Percentiles rank a stretch among this genome's conserved stretches.
These are phyloP conservation scores for Leptopilina boulardi DNA, from an alignment of 1,140 invertebrate species.

Conservation along the genomic window DNA sequence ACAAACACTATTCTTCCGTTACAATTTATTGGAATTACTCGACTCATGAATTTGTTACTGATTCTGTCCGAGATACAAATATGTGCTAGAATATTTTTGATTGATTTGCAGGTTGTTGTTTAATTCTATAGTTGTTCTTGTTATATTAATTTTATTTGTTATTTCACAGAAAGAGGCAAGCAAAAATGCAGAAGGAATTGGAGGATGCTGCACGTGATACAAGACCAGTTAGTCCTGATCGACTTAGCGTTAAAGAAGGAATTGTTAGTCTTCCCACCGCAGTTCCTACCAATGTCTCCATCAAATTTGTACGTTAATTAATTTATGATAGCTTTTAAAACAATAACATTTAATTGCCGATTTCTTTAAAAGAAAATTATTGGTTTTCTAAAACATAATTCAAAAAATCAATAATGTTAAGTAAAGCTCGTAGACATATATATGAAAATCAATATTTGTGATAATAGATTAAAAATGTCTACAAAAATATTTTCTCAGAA, in stretches of 20 bases:
- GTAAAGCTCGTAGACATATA: too few relatives aligned
- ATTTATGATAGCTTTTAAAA: constrained; percentile 10
- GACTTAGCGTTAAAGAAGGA: constrained; percentile 70
- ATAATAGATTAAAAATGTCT: too few relatives aligned
- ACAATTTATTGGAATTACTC: too few relatives aligned
- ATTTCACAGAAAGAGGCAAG: constrained; percentile 88
- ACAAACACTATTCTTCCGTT: too few relatives aligned
- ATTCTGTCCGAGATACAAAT: not conserved
- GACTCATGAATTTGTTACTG: not conserved
- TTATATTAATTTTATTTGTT: not conserved
- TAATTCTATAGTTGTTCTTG: not conserved
- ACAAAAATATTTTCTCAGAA: too few relatives aligned
- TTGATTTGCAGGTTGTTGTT: not conserved
- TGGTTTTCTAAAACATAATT: constrained; percentile 42
- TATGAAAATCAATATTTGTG: too few relatives aligned
- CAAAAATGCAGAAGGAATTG: constrained; percentile 91
- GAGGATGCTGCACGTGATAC: constrained; percentile 91
- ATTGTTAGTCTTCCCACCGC: constrained; percentile 75
- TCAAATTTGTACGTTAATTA: constrained; percentile 85
- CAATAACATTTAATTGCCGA: not conserved
- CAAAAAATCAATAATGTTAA: too few relatives aligned
- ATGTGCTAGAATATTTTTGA: not conserved
- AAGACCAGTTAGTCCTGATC: constrained; percentile 76
- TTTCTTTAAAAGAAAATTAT: constrained; percentile 3
- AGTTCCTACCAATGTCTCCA: constrained; percentile 83